Percentiles rank a stretch among this genome's conserved stretches.
These are phyloP conservation scores for Drosophila austrosaltans DNA, from an alignment of 2,888 invertebrate species.

Conservation along the genomic window DNA sequence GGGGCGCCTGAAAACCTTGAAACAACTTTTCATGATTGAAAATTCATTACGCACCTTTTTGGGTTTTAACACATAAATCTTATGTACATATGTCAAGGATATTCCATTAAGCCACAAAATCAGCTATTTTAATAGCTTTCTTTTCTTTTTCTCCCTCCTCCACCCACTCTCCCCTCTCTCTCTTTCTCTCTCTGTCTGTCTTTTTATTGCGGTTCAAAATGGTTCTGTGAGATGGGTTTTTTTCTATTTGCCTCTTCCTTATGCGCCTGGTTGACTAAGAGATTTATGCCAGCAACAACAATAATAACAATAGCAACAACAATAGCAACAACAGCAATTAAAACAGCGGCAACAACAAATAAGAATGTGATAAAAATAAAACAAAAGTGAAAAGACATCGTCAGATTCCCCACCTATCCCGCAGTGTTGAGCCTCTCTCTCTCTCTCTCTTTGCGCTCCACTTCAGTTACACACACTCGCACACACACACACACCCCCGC, in stretches of 20 bases:
- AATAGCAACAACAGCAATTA: slow-evolving; percentile 59
- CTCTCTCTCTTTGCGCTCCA: background rate
- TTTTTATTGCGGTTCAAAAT: slow-evolving; percentile 13
- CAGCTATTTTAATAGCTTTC: slow-evolving; percentile 9
- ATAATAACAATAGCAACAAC: slow-evolving; percentile 19
- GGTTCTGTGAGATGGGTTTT: slow-evolving; percentile 1
- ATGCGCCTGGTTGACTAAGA: slow-evolving; percentile 50
- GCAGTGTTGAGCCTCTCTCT: background rate
- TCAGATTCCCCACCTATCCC: background rate
- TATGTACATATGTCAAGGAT: slow-evolving; percentile 11
- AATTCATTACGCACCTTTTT: slow-evolving; percentile 12
- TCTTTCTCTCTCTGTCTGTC: background rate
- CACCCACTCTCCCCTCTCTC: too few relatives aligned
- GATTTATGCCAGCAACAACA: slow-evolving; percentile 51
- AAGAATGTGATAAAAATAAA: slow-evolving; percentile 68
- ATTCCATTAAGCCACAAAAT: slow-evolving; percentile 17
- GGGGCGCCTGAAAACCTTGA: background rate
- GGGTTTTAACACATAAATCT: slow-evolving; percentile 13
- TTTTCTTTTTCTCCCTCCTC: background rate
- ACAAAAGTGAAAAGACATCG: slow-evolving; percentile 59
- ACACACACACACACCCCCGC: background rate
- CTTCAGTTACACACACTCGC: background rate
- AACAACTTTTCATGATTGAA: slow-evolving; percentile 12
- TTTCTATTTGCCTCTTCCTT: slow-evolving; percentile 1
- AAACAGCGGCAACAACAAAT: slow-evolving; percentile 62